Percentiles rank a stretch among this genome's conserved stretches.
Evolutionary conservation across 2,888 invertebrate species (phyloP).

Genomic region (Cylloceria caligata): DNA sequence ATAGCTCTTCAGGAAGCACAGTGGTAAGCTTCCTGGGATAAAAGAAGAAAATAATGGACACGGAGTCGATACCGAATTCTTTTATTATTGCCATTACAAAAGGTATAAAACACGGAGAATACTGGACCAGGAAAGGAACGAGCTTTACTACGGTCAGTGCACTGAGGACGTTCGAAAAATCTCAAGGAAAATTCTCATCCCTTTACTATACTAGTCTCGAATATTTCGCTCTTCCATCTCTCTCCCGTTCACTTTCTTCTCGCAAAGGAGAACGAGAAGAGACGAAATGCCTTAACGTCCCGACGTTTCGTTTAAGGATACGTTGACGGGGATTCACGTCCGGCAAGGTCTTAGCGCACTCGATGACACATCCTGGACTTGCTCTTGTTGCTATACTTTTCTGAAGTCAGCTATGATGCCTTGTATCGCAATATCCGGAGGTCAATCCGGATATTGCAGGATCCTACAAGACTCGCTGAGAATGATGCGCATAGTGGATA

Average conservation of each 20-base stretch:
- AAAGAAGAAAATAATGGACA: constrained; percentile 26
- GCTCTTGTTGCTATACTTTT: constrained; percentile 20
- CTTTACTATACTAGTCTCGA: constrained; percentile 28
- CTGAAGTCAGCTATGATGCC: constrained; percentile 25
- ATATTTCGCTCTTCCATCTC: constrained; percentile 39
- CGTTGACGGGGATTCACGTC: constrained; percentile 40
- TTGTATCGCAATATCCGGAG: constrained; percentile 50
- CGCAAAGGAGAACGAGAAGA: constrained; percentile 2
- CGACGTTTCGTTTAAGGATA: constrained; percentile 48
- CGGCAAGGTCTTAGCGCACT: constrained; percentile 30
- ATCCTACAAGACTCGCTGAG: constrained; percentile 48
- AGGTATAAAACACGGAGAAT: constrained; percentile 35
- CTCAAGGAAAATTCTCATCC: constrained; percentile 28
- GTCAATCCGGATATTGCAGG: constrained; percentile 53
- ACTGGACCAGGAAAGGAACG: constrained; percentile 13
- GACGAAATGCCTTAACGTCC: constrained; percentile 51
- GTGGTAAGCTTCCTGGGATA: constrained; percentile 3
- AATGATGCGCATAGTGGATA: not conserved
- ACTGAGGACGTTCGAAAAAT: constrained; percentile 44
- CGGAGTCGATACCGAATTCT: constrained; percentile 36
- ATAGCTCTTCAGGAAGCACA: not conserved
- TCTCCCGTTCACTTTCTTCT: constrained; percentile 20
- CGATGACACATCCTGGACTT: constrained; percentile 36
- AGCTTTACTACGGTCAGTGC: constrained; percentile 34
- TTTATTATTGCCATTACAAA: constrained; percentile 50